Base-by-base conservation (phyloP, 2,113 vertebrate species). In the Microcebus jonahi region DNA sequence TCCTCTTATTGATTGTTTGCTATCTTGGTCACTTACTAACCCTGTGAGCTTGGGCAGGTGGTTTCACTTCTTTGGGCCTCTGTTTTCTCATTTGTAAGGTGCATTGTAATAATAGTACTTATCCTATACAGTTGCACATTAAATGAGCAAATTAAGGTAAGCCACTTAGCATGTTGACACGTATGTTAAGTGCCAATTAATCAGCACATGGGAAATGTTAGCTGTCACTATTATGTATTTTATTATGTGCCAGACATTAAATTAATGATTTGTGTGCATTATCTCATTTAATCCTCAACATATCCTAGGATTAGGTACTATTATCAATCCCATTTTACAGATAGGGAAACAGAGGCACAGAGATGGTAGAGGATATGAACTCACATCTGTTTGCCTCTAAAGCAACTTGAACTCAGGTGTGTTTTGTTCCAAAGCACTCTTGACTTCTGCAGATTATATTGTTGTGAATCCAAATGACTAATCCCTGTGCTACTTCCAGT, bases 41-140 rank as follows among this genome's bases (percentile, higher is more conserved):
- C 88, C n/a, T 77, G 57, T 77, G 34, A 82, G 34, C n/a, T 76
- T 77, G 36, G 81, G 59, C 67, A 76, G n/a, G 31, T 79, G 73
- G 70, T 73, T 80, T 63, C 8, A 65, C 31, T 75, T 76, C 34
- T 81, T 75, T 87, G 84, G 48, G 42, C 21, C 65, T 92, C 68
- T 42, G 15, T 87, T 91, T 93, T 89, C 83, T 95, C 15, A 20
- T 80, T 29, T 75, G 34, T 65, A 88, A 85, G 82, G 77, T 61
- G 59, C 21, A 17, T n/a, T 39, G 11, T 80, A 63, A 53, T 75
- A 53, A 27, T 45, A 79, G 17, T 27, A 85, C 13, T 75, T 68
- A 29, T 21, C 61, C 48, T n/a, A 14, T 27, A 79, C 73, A 34
- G 63, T 23, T n/a, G 57, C 57, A 87, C 68, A 83, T 86, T 86